phyloP scores from a whole-genome alignment of 2,797 vertebrate genomes.

The Lithobates sylvaticus region DNA sequence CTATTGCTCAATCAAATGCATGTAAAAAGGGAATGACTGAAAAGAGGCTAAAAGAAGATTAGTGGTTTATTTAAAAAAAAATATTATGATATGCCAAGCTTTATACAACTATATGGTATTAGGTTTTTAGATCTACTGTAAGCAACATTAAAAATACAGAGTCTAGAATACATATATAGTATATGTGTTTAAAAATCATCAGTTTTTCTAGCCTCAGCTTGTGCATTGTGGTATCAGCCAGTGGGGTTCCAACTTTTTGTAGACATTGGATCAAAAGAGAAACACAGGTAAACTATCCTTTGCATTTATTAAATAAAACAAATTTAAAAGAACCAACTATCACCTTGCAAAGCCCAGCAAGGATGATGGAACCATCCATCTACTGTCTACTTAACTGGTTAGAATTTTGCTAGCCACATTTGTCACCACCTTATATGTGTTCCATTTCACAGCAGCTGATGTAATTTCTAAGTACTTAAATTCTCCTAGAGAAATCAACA shows the following conservation, averaged over 20 bases:
- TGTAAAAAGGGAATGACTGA: too few species aligned
- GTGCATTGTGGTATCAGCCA: neutral
- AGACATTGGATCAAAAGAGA: neutral
- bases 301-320: slow-evolving; percentile 83
- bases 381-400: slow-evolving; percentile 84
- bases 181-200: too few species aligned
- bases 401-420: slow-evolving; percentile 83
- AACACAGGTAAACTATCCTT: slow-evolving; percentile 66
- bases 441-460: slow-evolving; percentile 74
- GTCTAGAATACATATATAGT: too few species aligned
- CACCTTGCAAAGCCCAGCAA: slow-evolving; percentile 78
- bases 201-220: neutral
- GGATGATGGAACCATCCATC: slow-evolving; percentile 83
- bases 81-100: too few species aligned
- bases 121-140: too few species aligned
- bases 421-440: slow-evolving; percentile 80
- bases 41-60: too few species aligned
- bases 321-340: slow-evolving; percentile 84
- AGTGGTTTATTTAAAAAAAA: too few species aligned
- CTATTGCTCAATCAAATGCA: too few species aligned
- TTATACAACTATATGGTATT: too few species aligned
- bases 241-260: neutral
- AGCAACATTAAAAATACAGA: too few species aligned
- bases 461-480: slow-evolving; percentile 77
- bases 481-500: neutral